Evolutionary conservation across 2,888 invertebrate genomes (phyloP).

Genomic region (Drosophila algonquin): DNA sequence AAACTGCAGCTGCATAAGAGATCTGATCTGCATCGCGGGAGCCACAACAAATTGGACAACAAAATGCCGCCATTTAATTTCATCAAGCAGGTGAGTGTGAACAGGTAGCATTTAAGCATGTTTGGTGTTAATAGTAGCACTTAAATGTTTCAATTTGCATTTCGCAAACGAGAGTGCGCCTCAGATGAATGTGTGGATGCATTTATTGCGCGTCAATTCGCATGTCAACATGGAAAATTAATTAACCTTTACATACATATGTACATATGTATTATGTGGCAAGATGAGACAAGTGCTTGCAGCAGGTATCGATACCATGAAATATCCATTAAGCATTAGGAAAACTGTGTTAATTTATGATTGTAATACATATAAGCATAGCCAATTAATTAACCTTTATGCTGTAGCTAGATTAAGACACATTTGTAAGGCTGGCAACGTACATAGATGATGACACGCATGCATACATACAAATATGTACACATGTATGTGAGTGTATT

Average conservation of each 20-base stretch:
- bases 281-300: not conserved
- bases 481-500: no score
- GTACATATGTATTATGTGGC: not conserved
- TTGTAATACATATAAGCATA: no score
- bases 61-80: slow-evolving; percentile 80
- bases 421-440: no score
- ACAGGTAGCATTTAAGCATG: slow-evolving; percentile 30
- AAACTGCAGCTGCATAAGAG: slow-evolving; percentile 17
- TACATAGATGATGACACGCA: no score
- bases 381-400: no score
- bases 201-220: slow-evolving; percentile 13
- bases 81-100: slow-evolving; percentile 77
- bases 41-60: slow-evolving; percentile 48
- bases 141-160: slow-evolving; percentile 24
- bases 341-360: no score
- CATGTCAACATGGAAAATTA: not conserved
- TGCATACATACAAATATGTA: no score
- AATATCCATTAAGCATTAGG: not conserved
- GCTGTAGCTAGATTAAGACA: no score
- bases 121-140: slow-evolving; percentile 40
- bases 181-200: not conserved
- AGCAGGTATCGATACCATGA: not conserved
- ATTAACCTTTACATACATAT: not conserved
- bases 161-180: not conserved
- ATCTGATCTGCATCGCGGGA: slow-evolving; percentile 48